phyloP scores from a whole-genome alignment of 2,888 invertebrate species.

The Drosophila eohydei region DNA sequence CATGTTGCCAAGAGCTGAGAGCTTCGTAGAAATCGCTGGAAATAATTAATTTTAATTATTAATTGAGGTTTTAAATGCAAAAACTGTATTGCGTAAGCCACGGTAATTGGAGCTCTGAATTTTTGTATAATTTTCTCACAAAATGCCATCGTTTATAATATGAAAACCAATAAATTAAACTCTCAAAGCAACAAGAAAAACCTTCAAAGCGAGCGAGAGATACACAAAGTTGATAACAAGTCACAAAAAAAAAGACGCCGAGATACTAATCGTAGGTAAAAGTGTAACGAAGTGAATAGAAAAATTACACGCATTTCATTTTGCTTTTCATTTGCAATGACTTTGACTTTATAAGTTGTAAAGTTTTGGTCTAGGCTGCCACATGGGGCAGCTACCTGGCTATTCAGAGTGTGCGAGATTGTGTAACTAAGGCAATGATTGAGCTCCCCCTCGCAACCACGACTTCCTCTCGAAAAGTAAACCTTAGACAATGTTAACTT shows the following conservation, averaged over 20 bases:
- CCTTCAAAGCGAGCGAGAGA: conserved; percentile 26
- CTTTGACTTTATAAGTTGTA: conserved; percentile 45
- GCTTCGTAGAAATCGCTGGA: not conserved
- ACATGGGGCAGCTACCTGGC: conserved; percentile 31
- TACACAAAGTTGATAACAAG: conserved; percentile 42
- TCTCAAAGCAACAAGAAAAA: conserved; percentile 2
- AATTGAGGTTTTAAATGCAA: conserved; percentile 2
- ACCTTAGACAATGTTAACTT: conserved; percentile 57
- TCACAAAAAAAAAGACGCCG: not conserved
- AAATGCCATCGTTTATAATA: not conserved
- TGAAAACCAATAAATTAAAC: conserved; percentile 10
- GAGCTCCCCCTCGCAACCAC: not conserved
- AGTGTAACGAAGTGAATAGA: conserved; percentile 62
- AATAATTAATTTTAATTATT: conserved; percentile 5
- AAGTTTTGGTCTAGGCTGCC: conserved; percentile 52
- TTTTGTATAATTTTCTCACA: not conserved
- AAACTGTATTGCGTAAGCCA: conserved; percentile 1
- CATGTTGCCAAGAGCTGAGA: not conserved
- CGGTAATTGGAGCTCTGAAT: not conserved
- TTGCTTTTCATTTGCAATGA: conserved; percentile 53
- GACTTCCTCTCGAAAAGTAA: conserved; percentile 5
- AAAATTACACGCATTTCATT: conserved; percentile 67
- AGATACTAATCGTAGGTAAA: conserved; percentile 55
- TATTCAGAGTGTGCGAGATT: conserved; percentile 31
- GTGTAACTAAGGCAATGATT: conserved; percentile 47